These are phyloP conservation scores for Pristiophorus japonicus DNA, from an alignment of 2,113 vertebrate genomes.

Conservation along the genomic window DNA sequence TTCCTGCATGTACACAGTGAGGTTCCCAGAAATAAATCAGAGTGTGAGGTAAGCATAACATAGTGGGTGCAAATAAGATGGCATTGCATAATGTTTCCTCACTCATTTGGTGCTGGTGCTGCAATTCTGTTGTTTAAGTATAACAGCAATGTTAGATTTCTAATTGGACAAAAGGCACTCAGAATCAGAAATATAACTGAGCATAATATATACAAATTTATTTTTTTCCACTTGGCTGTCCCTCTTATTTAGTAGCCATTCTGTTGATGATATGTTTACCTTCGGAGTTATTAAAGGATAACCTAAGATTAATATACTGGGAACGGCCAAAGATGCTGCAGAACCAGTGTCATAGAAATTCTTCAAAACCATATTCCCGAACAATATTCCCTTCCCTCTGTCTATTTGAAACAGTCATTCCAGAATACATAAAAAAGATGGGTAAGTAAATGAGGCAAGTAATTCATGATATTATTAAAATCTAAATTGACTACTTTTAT, in stretches of 20 bases:
- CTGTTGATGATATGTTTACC: not conserved
- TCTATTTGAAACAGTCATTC: not conserved
- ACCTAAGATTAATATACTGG: not conserved
- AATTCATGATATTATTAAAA: not conserved
- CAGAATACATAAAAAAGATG: not conserved
- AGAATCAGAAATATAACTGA: not conserved
- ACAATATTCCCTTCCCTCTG: not conserved
- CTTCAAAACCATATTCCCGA: not conserved
- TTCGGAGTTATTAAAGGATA: not conserved
- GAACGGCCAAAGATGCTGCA: not conserved
- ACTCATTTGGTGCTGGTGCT: not conserved
- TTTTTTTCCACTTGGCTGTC: not conserved
- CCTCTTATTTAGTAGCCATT: not conserved
- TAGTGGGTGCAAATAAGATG: not conserved
- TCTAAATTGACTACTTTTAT: not conserved
- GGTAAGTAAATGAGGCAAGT: not conserved
- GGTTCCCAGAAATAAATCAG: not conserved
- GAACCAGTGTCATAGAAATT: not conserved
- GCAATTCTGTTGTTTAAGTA: not conserved
- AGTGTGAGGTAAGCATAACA: not conserved
- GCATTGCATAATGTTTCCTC: not conserved
- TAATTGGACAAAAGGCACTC: not conserved
- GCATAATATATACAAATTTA: not conserved
- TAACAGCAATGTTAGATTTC: not conserved
- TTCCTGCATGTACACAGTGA: not conserved